Evolutionary conservation across 2,888 invertebrate species (phyloP).

Genomic region (Ophioninae sp.): DNA sequence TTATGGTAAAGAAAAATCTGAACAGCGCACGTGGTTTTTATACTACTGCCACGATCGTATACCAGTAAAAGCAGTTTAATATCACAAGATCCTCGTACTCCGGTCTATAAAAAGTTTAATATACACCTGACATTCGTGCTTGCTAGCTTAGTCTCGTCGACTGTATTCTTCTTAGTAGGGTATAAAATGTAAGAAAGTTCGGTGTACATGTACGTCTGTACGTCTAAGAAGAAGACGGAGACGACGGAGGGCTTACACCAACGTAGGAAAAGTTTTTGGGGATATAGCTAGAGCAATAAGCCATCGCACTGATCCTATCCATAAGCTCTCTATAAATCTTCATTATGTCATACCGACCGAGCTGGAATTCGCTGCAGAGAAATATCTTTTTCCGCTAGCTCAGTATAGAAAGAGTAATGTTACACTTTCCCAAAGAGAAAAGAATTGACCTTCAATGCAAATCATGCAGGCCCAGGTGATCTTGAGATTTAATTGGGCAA

Average conservation of each 20-base stretch:
- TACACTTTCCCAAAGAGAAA: slow-evolving; percentile 15
- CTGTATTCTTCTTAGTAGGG: slow-evolving; percentile 30
- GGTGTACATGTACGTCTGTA: slow-evolving; percentile 9
- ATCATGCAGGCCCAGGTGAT: background rate
- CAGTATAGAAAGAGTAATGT: slow-evolving; percentile 30
- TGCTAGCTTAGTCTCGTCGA: slow-evolving; percentile 18
- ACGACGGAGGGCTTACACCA: slow-evolving; percentile 68
- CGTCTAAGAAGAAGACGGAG: slow-evolving; percentile 44
- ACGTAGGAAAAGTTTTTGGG: slow-evolving; percentile 70
- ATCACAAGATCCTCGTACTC: slow-evolving; percentile 72
- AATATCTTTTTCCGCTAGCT: slow-evolving; percentile 43
- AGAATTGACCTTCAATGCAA: slow-evolving; percentile 14
- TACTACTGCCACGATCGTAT: slow-evolving; percentile 51
- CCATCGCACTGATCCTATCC: slow-evolving; percentile 72
- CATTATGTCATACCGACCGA: slow-evolving; percentile 72
- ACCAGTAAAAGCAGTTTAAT: slow-evolving; percentile 65
- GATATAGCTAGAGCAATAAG: slow-evolving; percentile 72
- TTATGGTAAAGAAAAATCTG: slow-evolving; percentile 46
- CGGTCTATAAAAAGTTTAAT: slow-evolving; percentile 75
- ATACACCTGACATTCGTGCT: slow-evolving; percentile 68
- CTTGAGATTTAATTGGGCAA: background rate
- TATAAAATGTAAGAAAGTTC: slow-evolving; percentile 26
- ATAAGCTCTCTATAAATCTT: slow-evolving; percentile 75
- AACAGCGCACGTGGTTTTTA: slow-evolving; percentile 44
- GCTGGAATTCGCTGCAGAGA: slow-evolving; percentile 33